Evolutionary conservation across 2,888 invertebrate genomes (phyloP).

Genomic region (Agrochola lychnidis): DNA sequence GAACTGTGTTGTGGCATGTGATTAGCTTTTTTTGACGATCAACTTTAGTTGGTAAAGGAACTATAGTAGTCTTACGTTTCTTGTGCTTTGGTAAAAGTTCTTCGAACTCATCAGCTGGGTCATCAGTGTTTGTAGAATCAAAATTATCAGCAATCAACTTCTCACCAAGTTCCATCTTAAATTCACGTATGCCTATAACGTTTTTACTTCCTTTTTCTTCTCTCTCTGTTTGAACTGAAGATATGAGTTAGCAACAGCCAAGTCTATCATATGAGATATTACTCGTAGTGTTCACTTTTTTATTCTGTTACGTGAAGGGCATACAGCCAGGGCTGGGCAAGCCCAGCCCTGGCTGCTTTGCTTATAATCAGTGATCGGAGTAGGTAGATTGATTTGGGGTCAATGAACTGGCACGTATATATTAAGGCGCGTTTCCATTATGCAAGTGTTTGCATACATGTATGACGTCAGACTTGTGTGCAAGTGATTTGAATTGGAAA

Average conservation of each 20-base stretch:
- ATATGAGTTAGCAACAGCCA: conserved; percentile 50
- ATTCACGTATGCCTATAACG: conserved; percentile 23
- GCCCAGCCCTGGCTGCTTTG: too few species aligned
- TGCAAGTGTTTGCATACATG: conserved; percentile 30
- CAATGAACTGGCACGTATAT: too few species aligned
- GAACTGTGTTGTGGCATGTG: conserved; percentile 23
- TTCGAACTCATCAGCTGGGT: conserved; percentile 6
- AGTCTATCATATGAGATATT: conserved; percentile 55
- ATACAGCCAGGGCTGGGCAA: conserved; percentile 54
- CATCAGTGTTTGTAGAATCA: background rate
- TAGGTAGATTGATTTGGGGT: too few species aligned
- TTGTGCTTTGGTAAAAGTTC: conserved; percentile 27
- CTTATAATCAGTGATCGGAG: too few species aligned
- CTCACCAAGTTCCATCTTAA: conserved; percentile 20
- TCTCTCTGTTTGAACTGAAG: conserved; percentile 25
- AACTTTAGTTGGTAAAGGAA: conserved; percentile 23
- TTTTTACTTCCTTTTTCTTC: conserved; percentile 19
- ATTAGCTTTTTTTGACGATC: conserved; percentile 25
- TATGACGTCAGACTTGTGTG: too few species aligned
- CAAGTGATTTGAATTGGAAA: conserved; percentile 48
- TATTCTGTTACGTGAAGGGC: conserved; percentile 42
- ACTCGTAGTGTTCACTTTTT: conserved; percentile 25
- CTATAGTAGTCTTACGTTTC: conserved; percentile 22
- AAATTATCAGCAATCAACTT: background rate
- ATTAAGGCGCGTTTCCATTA: conserved; percentile 41